A percentile compares a stretch with the other conserved stretches of the same genome.
phyloP scores from a whole-genome alignment of 2,888 invertebrate species.

The Seira ritae region DNA sequence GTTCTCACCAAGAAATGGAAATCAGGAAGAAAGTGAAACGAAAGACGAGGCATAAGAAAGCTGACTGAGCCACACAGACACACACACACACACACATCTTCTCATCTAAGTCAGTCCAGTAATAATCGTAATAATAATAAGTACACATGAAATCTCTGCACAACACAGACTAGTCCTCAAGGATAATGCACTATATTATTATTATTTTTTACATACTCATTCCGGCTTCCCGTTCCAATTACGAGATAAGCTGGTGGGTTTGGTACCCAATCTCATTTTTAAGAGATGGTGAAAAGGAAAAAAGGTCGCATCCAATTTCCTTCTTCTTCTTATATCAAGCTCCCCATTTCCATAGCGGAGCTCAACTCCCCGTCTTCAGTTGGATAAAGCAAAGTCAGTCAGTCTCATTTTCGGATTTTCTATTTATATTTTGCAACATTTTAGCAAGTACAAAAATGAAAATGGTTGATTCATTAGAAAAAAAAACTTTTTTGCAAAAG shows the following conservation, averaged over 20 bases:
- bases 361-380: neutral
- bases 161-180: neutral
- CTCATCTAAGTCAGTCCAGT: neutral
- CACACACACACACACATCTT: neutral
- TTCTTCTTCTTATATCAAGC: neutral
- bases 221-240: neutral
- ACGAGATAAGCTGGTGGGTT: neutral
- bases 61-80: neutral
- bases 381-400: neutral
- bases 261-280: neutral
- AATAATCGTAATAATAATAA: neutral
- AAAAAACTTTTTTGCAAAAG: too few relatives aligned
- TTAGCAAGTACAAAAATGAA: neutral
- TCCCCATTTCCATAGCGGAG: neutral
- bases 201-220: slow-evolving; percentile 5
- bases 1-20: neutral
- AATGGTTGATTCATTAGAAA: neutral
- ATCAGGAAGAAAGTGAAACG: neutral
- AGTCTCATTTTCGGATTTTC: neutral
- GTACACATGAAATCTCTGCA: neutral
- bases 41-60: neutral
- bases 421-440: neutral
- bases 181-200: neutral
- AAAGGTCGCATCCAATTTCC: neutral
- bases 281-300: neutral